These are phyloP conservation scores for Helobdella robusta DNA, from an alignment of 2,888 invertebrate species.

Conservation along the genomic window DNA sequence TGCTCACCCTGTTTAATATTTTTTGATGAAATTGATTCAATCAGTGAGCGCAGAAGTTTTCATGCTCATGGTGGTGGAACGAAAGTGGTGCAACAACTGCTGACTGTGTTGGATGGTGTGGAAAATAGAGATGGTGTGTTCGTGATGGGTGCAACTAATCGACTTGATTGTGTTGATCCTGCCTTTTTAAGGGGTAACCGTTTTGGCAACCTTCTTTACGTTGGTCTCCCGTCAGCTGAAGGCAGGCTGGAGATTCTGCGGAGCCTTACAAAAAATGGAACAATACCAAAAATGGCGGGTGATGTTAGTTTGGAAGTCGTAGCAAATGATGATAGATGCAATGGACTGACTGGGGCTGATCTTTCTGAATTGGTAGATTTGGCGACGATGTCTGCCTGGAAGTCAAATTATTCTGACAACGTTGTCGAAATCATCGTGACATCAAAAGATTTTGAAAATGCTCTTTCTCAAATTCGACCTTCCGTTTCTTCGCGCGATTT, in stretches of 20 bases:
- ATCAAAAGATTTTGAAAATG: background rate
- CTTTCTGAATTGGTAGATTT: background rate
- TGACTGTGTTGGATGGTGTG: slow-evolving; percentile 18
- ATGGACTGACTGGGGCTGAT: slow-evolving; percentile 18
- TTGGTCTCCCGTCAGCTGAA: slow-evolving; percentile 14
- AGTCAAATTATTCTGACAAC: background rate
- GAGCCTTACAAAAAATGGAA: slow-evolving; percentile 10
- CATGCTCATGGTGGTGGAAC: background rate
- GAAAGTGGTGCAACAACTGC: slow-evolving; percentile 16
- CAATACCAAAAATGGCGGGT: background rate
- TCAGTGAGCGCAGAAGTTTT: slow-evolving; percentile 4
- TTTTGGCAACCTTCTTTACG: slow-evolving; percentile 13
- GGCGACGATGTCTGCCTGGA: background rate
- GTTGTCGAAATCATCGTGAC: background rate
- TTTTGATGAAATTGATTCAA: slow-evolving; percentile 23
- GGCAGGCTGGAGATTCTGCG: slow-evolving; percentile 18
- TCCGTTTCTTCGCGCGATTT: slow-evolving; percentile 4
- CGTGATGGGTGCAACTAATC: slow-evolving; percentile 22
- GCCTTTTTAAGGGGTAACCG: slow-evolving; percentile 22
- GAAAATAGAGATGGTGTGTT: slow-evolving; percentile 16
- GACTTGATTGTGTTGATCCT: slow-evolving; percentile 16
- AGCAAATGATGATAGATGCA: background rate
- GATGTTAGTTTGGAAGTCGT: background rate
- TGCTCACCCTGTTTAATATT: slow-evolving; percentile 22
- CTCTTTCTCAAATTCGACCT: background rate